These are phyloP conservation scores for Drosophila greeni DNA, from an alignment of 2,888 invertebrate genomes.

Conservation along the genomic window DNA sequence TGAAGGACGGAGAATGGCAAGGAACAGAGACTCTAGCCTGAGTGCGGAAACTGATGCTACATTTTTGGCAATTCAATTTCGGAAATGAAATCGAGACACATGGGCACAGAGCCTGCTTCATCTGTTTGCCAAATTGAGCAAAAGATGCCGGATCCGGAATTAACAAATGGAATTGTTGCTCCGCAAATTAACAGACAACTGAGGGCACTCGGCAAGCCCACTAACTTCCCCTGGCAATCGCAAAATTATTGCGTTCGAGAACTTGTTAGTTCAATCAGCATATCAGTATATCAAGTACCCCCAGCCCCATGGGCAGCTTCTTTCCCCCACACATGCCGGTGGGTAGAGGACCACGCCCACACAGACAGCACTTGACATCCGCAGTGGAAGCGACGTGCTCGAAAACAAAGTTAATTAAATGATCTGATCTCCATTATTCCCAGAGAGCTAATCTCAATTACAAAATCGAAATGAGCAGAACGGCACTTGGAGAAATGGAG, in stretches of 20 bases:
- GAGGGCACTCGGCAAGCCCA: constrained; percentile 25
- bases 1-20: constrained; percentile 6
- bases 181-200: constrained; percentile 64
- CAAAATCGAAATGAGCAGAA: constrained; percentile 75
- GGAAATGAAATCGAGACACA: constrained; percentile 42
- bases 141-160: constrained; percentile 45
- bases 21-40: constrained; percentile 1
- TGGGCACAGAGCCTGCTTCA: constrained; percentile 6
- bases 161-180: constrained; percentile 54
- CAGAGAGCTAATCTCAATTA: constrained; percentile 76
- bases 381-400: constrained; percentile 56
- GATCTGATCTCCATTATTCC: constrained; percentile 77
- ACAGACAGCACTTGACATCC: constrained; percentile 51
- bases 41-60: constrained; percentile 20
- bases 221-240: constrained; percentile 30
- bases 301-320: constrained; percentile 3
- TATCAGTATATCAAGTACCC: constrained; percentile 33
- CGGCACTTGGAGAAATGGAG: constrained; percentile 25
- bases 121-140: constrained; percentile 49
- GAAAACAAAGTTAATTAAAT: constrained; percentile 77
- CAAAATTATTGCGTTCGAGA: constrained; percentile 64
- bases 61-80: constrained; percentile 50
- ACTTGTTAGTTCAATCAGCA: constrained; percentile 63
- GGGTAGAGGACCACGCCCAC: constrained; percentile 30
- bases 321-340: not conserved